phyloP scores from a whole-genome alignment of 2,797 vertebrate genomes.

The Brotula barbata region DNA sequence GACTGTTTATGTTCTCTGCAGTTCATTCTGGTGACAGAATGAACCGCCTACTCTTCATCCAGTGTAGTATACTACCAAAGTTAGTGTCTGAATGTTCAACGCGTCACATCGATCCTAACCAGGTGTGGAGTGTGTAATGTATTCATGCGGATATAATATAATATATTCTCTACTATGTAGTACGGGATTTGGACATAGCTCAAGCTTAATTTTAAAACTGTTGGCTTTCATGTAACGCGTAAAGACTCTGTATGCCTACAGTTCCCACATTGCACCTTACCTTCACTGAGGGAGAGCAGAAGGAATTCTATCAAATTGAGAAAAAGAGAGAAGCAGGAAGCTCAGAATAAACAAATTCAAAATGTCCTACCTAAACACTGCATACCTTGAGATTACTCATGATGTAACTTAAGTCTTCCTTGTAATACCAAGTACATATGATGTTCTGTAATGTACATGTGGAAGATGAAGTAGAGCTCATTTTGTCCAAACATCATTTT shows the following conservation, averaged over 20 bases:
- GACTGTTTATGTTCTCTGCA: constrained; percentile 7
- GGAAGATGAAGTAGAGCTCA: constrained; percentile 39
- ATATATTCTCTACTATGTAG: too few species aligned
- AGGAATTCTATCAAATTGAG: neutral
- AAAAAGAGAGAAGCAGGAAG: neutral
- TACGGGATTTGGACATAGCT: too few species aligned
- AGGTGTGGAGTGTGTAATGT: neutral
- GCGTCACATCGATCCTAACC: neutral
- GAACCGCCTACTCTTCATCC: constrained; percentile 30
- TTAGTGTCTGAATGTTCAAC: neutral
- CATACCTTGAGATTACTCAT: neutral
- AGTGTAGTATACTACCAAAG: constrained; percentile 20
- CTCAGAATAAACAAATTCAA: neutral
- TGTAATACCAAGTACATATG: neutral
- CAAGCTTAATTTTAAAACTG: neutral
- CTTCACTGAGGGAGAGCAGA: neutral
- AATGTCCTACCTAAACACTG: neutral
- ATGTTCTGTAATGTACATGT: constrained; percentile 5
- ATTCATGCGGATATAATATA: too few species aligned
- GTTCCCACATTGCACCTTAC: constrained; percentile 16
- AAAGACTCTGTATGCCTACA: constrained; percentile 9
- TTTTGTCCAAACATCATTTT: constrained; percentile 63
- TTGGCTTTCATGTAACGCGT: neutral
- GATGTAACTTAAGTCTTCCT: neutral
- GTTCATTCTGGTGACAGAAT: constrained; percentile 13